Conservation (phyloP, 2,113 vertebrate species). For the Oostethus manadensis region DNA sequence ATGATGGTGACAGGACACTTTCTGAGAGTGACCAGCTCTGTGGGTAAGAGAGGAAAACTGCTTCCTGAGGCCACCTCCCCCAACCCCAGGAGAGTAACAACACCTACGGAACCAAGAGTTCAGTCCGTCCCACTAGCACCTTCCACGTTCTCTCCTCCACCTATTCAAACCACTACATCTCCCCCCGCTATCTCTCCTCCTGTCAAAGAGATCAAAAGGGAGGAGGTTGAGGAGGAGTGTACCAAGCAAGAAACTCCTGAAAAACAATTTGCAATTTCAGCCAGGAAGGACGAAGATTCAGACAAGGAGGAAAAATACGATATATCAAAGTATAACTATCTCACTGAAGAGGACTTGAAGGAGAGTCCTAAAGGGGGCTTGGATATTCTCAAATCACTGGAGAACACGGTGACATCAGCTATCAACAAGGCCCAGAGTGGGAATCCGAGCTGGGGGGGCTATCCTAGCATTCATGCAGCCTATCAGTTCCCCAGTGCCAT, state of each 20-base stretch:
- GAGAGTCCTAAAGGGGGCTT: constrained; percentile 92
- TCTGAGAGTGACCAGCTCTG: constrained; percentile 86
- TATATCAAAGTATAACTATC: constrained; percentile 88
- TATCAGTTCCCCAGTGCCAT: constrained; percentile 95
- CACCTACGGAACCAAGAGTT: constrained; percentile 82
- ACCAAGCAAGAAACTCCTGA: constrained; percentile 71
- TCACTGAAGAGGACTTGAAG: constrained; percentile 95
- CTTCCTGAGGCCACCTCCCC: constrained; percentile 79
- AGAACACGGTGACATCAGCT: constrained; percentile 94
- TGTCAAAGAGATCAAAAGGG: constrained; percentile 83
- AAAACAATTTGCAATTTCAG: constrained; percentile 64
- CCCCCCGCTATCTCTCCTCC: constrained; percentile 71
- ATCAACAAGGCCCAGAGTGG: constrained; percentile 98
- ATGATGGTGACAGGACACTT: constrained; percentile 99
- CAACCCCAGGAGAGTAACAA: constrained; percentile 57
- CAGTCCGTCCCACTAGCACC: constrained; percentile 88
- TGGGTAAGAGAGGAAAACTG: constrained; percentile 86
- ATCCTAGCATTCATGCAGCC: constrained; percentile 97
- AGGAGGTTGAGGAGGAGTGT: constrained; percentile 79
- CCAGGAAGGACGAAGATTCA: constrained; percentile 65
- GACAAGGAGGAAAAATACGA: constrained; percentile 82
- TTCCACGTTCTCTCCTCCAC: constrained; percentile 82
- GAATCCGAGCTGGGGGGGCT: constrained; percentile 95
- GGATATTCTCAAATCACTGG: constrained; percentile 95
- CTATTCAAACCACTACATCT: constrained; percentile 62